Evolutionary conservation across 2,888 invertebrate species (phyloP).

Genomic region (Masnerella sp.): DNA sequence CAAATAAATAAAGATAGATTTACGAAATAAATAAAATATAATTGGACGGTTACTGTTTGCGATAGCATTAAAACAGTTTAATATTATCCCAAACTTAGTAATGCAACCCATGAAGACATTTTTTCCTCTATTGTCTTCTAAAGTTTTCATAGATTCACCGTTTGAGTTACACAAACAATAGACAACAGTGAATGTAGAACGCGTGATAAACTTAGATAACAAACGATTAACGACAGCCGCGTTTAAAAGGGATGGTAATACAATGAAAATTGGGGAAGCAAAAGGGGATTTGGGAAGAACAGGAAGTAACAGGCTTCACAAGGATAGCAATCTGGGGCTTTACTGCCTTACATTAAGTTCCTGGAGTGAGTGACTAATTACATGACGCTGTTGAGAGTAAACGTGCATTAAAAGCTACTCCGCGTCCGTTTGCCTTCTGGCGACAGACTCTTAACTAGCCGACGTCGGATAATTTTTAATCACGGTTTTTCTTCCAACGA

Average conservation of each 20-base stretch:
- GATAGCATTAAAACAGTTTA: no score
- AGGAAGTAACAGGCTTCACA: constrained; percentile 59
- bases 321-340: constrained; percentile 62
- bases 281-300: constrained; percentile 49
- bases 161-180: constrained; percentile 57
- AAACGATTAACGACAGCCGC: constrained; percentile 73
- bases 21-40: no score
- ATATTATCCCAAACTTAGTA: no score
- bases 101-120: constrained; percentile 39
- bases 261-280: constrained; percentile 65
- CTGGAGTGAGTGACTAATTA: constrained; percentile 74
- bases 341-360: constrained; percentile 70
- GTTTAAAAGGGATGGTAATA: constrained; percentile 64
- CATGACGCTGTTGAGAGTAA: constrained; percentile 75
- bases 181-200: constrained; percentile 61
- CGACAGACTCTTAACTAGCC: constrained; percentile 58
- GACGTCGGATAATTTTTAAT: constrained; percentile 56
- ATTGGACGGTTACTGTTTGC: no score
- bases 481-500: constrained; percentile 40
- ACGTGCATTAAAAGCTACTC: constrained; percentile 75
- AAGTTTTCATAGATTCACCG: constrained; percentile 56
- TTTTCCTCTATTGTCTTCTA: constrained; percentile 35
- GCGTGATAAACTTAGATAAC: constrained; percentile 72
- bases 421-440: constrained; percentile 66
- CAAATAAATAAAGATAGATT: no score